Base-by-base conservation (phyloP, 2,113 vertebrate genomes). In the Chaetodon auriga region DNA sequence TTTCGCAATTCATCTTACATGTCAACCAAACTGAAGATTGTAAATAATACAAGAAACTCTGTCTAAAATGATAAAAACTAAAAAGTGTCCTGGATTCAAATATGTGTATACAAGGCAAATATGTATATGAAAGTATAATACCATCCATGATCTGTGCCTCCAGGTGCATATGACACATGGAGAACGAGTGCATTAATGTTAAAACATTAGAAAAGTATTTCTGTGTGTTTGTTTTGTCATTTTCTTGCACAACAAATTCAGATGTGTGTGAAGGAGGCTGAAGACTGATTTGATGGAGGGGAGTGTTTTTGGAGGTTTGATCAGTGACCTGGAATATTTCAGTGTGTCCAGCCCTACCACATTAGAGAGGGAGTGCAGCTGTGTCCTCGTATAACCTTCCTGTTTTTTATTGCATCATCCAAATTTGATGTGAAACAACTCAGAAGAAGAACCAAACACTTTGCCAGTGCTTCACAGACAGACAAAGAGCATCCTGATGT, bases 281-380 rank as follows among this genome's bases (percentile, higher is more conserved):
- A 68, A 55, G 70, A 71, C 61, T 12, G 78, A 84, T 45, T 12
- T 55, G 74, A 81, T 87, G 13, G 19, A 41, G 79, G 83, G 81
- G 88, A 85, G 85, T 92, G 84, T 92, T 93, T 90, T 89, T 89
- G 75, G 75, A 93, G 75, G 92, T 93, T 90, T 90, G 86, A 86
- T 91, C 92, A 89, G 90, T 94, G 94, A 93, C 92, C 92, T 94
- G 90, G 85, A 95, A 87, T 92, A 85, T 90, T 89, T 91, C 81
- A 78, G 81, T 90, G 92, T 91, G 78, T 89, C 83, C 82, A 80
- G 77, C 58, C 69, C 82, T 83, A 74, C 85, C 92, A 89, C 79
- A 81, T 80, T 70, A 62, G 83, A 85, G 85, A 87, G 61, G 48
- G 83, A 91, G 89, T 89, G 90, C 89, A 90, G 87, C 90, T 91